Conservation (phyloP, 2,888 invertebrate species). For the Drosophila infuscata region DNA sequence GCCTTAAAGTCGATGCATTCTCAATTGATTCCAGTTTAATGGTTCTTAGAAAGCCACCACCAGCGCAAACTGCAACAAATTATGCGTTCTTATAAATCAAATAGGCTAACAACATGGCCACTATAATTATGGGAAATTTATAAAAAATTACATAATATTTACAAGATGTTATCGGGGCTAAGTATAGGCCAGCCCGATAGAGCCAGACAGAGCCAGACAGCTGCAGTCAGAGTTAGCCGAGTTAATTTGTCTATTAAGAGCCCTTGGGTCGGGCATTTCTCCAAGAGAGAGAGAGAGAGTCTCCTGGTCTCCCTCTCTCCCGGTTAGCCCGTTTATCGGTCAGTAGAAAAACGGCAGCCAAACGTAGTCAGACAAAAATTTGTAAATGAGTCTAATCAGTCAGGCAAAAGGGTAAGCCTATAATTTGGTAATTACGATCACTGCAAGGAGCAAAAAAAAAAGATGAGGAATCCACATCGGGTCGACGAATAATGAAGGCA, state of each 20-base stretch:
- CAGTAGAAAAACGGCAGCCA: constrained; percentile 44
- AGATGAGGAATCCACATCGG: constrained; percentile 3
- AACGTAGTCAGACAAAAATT: constrained; percentile 50
- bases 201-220: constrained; percentile 32
- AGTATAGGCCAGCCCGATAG: constrained; percentile 51
- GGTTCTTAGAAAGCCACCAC: constrained; percentile 29
- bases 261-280: constrained; percentile 48
- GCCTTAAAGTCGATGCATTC: background rate
- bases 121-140: constrained; percentile 77
- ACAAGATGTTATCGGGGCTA: constrained; percentile 77
- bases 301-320: background rate
- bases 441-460: constrained; percentile 33
- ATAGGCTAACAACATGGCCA: constrained; percentile 63
- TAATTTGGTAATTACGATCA: constrained; percentile 81
- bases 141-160: constrained; percentile 81
- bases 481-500: constrained; percentile 56
- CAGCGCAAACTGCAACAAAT: constrained; percentile 53
- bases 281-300: constrained; percentile 14
- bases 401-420: constrained; percentile 81
- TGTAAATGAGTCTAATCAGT: constrained; percentile 83
- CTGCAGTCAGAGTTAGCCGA: constrained; percentile 48
- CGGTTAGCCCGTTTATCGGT: constrained; percentile 1
- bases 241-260: constrained; percentile 80
- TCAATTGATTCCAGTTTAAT: constrained; percentile 33
- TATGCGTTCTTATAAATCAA: constrained; percentile 75